Evolutionary conservation across 2,113 vertebrate species (phyloP), one percentile per base, ranked within the genome.

Genomic region (Odontesthes bonariensis): DNA sequence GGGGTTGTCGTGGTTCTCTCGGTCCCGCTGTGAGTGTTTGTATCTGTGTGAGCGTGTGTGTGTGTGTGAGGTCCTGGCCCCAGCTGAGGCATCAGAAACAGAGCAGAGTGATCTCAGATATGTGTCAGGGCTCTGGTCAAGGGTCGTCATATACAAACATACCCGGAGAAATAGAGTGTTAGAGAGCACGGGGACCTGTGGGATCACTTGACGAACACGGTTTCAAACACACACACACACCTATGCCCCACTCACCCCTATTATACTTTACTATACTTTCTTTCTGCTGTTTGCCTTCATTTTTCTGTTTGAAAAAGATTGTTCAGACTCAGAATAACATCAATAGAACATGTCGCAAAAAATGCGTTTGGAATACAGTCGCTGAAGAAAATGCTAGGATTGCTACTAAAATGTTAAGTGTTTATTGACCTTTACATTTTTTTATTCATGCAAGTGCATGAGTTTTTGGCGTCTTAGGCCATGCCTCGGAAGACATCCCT

Each of bases 141-240:
- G 38, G 91, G 82, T 89, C 87, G 74, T 83, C 53, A 61, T 88
- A 88, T 73, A 83, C 86, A 89, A 88, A 89, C 83, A 85, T 47
- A 85, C 68, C 75, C 68, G n/a, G 77, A 82, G 85, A 88, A 85
- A 92, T 88, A 69, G 78, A 87, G 86, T 85, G 69, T 22, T 68
- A 83, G 79, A 72, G 75, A 70, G 56, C 23, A 16, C 60, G 6
- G 6, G 56, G 72, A 69, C 67, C 73, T 65, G 22, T 74, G 80
- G 79, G 85, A 88, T 84, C 55, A 81, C 70, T 84, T 87, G 73
- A 87, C 80, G 77, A 82, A 82, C 76, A 89, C 69, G 54, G 44
- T 79, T 76, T 69, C 68, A 75, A 70, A 76, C 82, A 75, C 69
- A 81, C 12, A 81, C 12, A 51, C 14, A 47, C 54, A 69, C 62